Evolutionary conservation across 2,113 vertebrate genomes (phyloP), one percentile per base, ranked within the genome.

Genomic region (Poeciliopsis occidentalis): DNA sequence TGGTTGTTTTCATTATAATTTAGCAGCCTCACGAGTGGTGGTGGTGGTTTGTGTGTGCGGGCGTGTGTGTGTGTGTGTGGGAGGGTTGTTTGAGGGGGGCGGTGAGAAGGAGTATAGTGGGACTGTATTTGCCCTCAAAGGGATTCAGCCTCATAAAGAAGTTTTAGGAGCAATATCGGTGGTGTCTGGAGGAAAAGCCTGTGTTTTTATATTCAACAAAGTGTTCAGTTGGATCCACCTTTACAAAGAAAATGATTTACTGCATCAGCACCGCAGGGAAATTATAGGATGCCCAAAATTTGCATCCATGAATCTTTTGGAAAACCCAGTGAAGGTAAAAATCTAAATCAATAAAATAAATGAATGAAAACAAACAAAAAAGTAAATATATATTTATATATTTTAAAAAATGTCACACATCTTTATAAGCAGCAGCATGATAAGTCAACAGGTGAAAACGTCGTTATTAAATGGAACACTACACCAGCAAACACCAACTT

Each of bases 161-260:
- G 79, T 71, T 84, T 69, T 32, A 80, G 67, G 80, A 79, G 85
- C 85, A 79, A 89, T 88, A 75, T 84, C 75, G 70, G 79, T 75
- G 78, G 85, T 78, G 79, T 75, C 86, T 90, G 88, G 83, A 85
- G 71, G 71, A 77, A 79, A 37, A 82, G 73, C 76, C 86, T 69
- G 72, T 89, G 87, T 91, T 91, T 90, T 85, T 73, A 88, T 68
- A 87, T 85, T 89, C 84, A 90, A 85, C 83, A 88, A 83, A 84
- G 84, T 44, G 32, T 90, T 86, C 79, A 74, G 81, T 87, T 90
- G 82, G 75, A 79, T 66, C 67, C 64, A 66, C 63, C 60, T 85
- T 79, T 78, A 85, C 80, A 80, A 80, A 84, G 86, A 74, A 87
- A 91, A 88, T 69, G 80, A 90, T 90, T 91, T 78, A 89, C 73